Base-by-base conservation (phyloP, 2,797 vertebrate species). In the Parotocinclus haroldoi region DNA sequence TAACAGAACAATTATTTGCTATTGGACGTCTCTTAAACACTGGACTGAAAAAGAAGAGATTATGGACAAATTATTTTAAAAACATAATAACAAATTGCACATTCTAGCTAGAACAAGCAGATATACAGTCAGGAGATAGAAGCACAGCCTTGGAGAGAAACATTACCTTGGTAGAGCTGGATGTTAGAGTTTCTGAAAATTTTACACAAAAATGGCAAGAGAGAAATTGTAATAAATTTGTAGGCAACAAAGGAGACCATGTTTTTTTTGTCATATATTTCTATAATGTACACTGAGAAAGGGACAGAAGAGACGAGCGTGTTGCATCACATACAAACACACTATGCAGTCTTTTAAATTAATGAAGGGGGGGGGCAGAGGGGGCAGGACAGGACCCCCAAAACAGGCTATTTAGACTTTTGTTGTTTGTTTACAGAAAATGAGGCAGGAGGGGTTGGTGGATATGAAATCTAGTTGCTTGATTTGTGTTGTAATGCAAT, bases 201-300 rank as follows among this genome's bases (percentile, higher is more conserved):
- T 94, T 98, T 97, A 96, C 96, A 98, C 94, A 98, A 98, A 94
- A 98, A 98, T 82, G 94, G 95, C 95, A 98, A 94, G 94, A 98
- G 95, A 98, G 94, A 95, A 94, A 96, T 94, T 95, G 93, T 96
- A 96, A 95, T 93, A 94, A 91, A 96, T 91, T 93, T 96, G 87
- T 94, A 91, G 90, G 90, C 93, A 93, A 93, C 91, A 88, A 93
- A 85, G 83, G 89, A 93, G 89, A 93, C 92, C 90, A 95, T 82
- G 90, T 90, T 93, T 92, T n/a, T 84, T 92, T 78, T 84, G 79
- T 91, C 88, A 84, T 82, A 83, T 79, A 84, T 83, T 81, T 84
- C 78, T 86, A 87, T 84, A 81, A 57, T 84, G 79, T 77, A 89
- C 76, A 88, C 76, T 83, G 67, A 83, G 70, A 71, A n/a, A 72